These are phyloP conservation scores for Plectropomus leopardus DNA, from an alignment of 2,113 vertebrate genomes.

Conservation along the genomic window DNA sequence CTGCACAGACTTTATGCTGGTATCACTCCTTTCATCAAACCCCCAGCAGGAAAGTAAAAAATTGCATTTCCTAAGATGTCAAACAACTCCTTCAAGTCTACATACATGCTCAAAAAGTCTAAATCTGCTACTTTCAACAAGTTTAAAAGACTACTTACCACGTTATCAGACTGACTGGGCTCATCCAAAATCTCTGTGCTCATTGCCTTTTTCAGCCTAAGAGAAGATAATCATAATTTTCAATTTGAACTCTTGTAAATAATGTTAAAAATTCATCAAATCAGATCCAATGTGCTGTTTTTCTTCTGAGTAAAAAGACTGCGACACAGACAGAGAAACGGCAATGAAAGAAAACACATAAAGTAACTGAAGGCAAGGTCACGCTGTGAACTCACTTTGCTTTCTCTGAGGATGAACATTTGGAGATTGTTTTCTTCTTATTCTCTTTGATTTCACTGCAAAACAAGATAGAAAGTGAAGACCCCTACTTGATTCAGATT, in stretches of 20 bases:
- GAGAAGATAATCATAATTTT: conserved; percentile 24
- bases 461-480: conserved; percentile 43
- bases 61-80: not conserved
- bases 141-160: conserved; percentile 64
- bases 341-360: conserved; percentile 11
- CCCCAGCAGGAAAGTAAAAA: not conserved
- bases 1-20: not conserved
- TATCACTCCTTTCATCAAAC: not conserved
- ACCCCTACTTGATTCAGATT: conserved; percentile 1
- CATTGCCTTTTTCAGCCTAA: conserved; percentile 72
- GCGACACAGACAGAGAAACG: not conserved
- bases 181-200: conserved; percentile 76
- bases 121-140: not conserved
- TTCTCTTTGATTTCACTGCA: conserved; percentile 89
- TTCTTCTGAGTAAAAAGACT: too few species aligned
- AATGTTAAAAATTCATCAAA: conserved; percentile 7
- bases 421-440: conserved; percentile 88
- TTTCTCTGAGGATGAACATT: conserved; percentile 86
- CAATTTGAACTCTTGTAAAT: conserved; percentile 19
- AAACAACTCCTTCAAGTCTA: not conserved
- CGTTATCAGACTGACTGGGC: conserved; percentile 31
- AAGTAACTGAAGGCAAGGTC: conserved; percentile 18
- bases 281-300: not conserved
- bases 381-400: conserved; percentile 87
- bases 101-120: not conserved